Percentiles rank a stretch among this genome's conserved stretches.
These are phyloP conservation scores for Tychaedon coryphoeus DNA, from an alignment of 2,113 vertebrate species.

Conservation along the genomic window DNA sequence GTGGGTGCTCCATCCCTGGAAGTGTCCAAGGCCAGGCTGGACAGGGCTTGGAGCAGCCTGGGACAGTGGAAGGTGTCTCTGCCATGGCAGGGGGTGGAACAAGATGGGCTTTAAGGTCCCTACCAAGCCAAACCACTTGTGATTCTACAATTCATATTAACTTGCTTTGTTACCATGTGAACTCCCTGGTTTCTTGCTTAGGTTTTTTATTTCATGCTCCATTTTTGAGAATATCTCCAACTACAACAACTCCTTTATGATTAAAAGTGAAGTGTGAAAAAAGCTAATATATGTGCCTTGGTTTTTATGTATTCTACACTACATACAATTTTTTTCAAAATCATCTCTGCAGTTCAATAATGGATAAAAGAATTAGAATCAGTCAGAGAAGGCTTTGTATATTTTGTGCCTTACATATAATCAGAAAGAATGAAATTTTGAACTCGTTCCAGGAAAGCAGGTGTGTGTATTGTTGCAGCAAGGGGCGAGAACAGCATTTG, in stretches of 20 bases:
- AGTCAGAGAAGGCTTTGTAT: not conserved
- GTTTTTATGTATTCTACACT: not conserved
- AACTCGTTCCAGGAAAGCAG: conserved; percentile 8
- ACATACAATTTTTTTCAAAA: not conserved
- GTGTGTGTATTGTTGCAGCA: conserved; percentile 31
- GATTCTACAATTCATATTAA: not conserved
- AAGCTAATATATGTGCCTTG: not conserved
- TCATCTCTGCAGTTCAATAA: not conserved
- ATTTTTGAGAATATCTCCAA: not conserved
- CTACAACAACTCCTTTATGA: not conserved
- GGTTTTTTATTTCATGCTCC: not conserved
- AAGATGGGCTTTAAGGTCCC: not conserved
- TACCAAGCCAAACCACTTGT: not conserved
- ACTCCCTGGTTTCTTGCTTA: not conserved
- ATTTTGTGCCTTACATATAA: conserved; percentile 6
- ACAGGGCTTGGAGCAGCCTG: fast-evolving
- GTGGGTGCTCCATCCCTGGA: not conserved
- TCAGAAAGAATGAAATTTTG: conserved; percentile 32
- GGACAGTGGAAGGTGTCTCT: not conserved
- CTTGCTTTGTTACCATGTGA: not conserved
- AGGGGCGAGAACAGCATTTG: not conserved
- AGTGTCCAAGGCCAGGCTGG: not conserved
- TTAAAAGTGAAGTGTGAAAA: not conserved
- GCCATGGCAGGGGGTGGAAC: too few relatives aligned
- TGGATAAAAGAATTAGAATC: conserved; percentile 1